Conservation (phyloP, 2,113 vertebrate genomes). For the Pollachius pollachius region DNA sequence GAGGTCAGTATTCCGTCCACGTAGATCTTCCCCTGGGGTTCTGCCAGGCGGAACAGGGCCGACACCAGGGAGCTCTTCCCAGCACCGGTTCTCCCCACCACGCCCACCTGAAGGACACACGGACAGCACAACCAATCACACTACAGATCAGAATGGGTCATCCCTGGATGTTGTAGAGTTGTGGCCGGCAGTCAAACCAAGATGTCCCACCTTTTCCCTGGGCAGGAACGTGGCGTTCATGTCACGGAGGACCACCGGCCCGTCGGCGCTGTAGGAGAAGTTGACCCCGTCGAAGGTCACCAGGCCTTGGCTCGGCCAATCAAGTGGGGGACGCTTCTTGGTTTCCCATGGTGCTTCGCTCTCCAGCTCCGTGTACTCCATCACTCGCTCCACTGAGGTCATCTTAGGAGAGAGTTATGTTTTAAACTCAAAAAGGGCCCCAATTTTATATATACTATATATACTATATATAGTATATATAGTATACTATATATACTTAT, state of each 20-base stretch:
- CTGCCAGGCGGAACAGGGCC: slow-evolving; percentile 88
- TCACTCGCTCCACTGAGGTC: slow-evolving; percentile 93
- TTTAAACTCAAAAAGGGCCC: too few relatives aligned
- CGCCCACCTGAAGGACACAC: slow-evolving; percentile 78
- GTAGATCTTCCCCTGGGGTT: slow-evolving; percentile 86
- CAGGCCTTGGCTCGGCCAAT: slow-evolving; percentile 85
- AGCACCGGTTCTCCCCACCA: slow-evolving; percentile 91
- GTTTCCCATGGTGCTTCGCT: slow-evolving; percentile 91
- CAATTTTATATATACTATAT: too few relatives aligned
- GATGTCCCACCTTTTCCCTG: slow-evolving; percentile 82
- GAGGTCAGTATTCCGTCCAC: slow-evolving; percentile 87
- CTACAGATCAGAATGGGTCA: too few relatives aligned
- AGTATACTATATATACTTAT: too few relatives aligned
- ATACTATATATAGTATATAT: too few relatives aligned
- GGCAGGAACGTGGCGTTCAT: slow-evolving; percentile 83
- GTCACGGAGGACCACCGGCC: slow-evolving; percentile 86
- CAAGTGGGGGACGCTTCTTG: slow-evolving; percentile 73
- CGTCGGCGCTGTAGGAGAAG: slow-evolving; percentile 84
- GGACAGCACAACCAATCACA: not conserved
- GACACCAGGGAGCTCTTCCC: slow-evolving; percentile 92
- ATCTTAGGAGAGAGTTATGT: slow-evolving; percentile 72
- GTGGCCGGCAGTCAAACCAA: too few relatives aligned
- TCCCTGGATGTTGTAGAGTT: too few relatives aligned
- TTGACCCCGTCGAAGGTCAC: slow-evolving; percentile 89
- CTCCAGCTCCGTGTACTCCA: slow-evolving; percentile 91